Evolutionary conservation across 2,797 vertebrate genomes (phyloP), one percentile per base, ranked within the genome.

Genomic region (Cirrhinus molitorella): DNA sequence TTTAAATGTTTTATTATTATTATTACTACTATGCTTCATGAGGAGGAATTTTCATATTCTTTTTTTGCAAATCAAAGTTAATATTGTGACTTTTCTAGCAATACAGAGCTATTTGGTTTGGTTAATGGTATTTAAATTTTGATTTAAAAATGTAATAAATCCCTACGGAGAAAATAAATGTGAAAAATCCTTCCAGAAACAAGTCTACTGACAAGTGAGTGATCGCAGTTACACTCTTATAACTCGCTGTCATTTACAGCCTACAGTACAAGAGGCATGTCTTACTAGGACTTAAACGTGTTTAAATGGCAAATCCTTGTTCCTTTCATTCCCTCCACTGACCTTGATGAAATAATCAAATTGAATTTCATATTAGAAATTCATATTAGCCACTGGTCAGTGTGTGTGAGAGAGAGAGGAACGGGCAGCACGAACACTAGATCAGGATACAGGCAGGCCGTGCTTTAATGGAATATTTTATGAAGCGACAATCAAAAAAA

Each of bases 401-500:
- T 16, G 31, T 23, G 66, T 23, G 51, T 23, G 66, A 14, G 51
- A 40, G 51, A 23, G 31, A 75, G 31, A 45, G 10, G 23, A 28
- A 61, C 25, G 12, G 59, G 25, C 8, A 17, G 57, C 57, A 61
- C 0, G 8, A 37, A 31, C 51, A 8, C 11, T 16, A 23, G 34
- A 75, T 75, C 72, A 11, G 73, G 34, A 75, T n/a, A 17, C 34
- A 45, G 74, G 2, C 37, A 28, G n/a, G 47, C 72, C 43, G 65
- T 47, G 63, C 17, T 40, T 77, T 59, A 57, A 25, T 37, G 82
- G 63, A 84, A 85, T 84, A 84, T 81, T 73, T 43, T 45, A 43
- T 47, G 7, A 61, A 53, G 70, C 53, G 10, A 40, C 45, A 47
- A 61, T 25, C 57, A 53, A 80, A 77, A 71, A 28, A 28, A 5